Base-by-base conservation (phyloP, 2,888 invertebrate genomes). In the Reticulitermes lucifugus region DNA sequence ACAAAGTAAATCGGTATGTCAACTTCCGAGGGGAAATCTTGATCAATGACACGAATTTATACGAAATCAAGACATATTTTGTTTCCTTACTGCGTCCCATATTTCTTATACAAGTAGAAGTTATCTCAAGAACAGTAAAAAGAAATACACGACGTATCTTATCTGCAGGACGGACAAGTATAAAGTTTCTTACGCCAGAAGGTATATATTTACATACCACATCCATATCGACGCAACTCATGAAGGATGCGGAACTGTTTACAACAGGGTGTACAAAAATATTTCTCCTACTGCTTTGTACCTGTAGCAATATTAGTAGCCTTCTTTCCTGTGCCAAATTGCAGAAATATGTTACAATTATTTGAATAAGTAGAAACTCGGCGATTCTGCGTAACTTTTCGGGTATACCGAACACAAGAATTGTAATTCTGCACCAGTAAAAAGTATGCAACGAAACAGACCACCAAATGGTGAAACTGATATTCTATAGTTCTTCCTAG, bases 1-100 rank as follows among this genome's bases (percentile, higher is more conserved):
- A 75, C 75, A 75, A 75, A 75, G 51, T n/a, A n/a, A 65, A 25
- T 2, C 25, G 25, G 65, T 65, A n/a, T 25, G 6, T 65, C 65
- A 7, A 77, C 77, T 73, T 73, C 77, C 46, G 77, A 41, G 41
- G 46, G 18, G 77, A 46, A 73, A 77, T 77, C 77, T 77, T 51
- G n/a, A 77, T 77, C 77, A 77, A n/a, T 77, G 77, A 25, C 77
- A 77, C 1, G 77, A 43, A 77, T 77, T 46, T 77, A 77, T 77
- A 77, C 22, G n/a, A 65, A 65, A 65, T 65, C 65, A 65, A 65
- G 65, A 77, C 73, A 73, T 73, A 73, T 73, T 73, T 73, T 35
- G 29, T 41, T 73, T 65, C 9, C 65, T 7, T 65, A n/a, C 65
- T n/a, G n/a, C 65, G 65, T 10, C 65, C n/a, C 65, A 65, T 65